Base-by-base conservation (phyloP, 2,113 vertebrate genomes). In the Perognathus longimembris region DNA sequence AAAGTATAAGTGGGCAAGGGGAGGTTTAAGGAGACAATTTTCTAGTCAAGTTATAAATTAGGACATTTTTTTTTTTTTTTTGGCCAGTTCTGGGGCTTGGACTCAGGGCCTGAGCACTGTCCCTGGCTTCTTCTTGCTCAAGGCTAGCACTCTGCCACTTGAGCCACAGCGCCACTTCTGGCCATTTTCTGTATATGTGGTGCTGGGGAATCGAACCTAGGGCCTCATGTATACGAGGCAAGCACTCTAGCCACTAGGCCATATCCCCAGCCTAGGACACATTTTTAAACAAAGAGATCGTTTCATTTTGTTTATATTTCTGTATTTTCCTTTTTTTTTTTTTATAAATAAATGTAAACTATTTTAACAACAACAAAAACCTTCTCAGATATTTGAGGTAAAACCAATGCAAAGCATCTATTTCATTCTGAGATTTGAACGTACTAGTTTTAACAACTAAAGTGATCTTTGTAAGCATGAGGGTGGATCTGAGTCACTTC, bases 261-360 rank as follows among this genome's bases (percentile, higher is more conserved):
- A n/a, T n/a, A n/a, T n/a, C n/a, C n/a, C n/a, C n/a, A n/a, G n/a
- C n/a, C n/a, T n/a, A n/a, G n/a, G n/a, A n/a, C n/a, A n/a, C n/a
- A n/a, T n/a, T 73, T 90, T 42, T 86, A 45, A 92, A 18, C 40
- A 71, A 79, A 59, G 12, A 32, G 22, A 34, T 26, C 1, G 15
- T 77, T 30, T 15, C 7, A 4, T 10, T 74, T 84, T 76, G 66
- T 80, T n/a, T 40, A 6, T 14, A 3, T 83, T 88, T 30, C 45
- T 36, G 8, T 45, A 76, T 96, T 93, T 76, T 18, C 12, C 59
- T 57, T 94, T 70, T 74, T 42, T 70, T n/a, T n/a, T n/a, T n/a
- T n/a, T n/a, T n/a, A n/a, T 85, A 80, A 80, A 83, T 70, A 90
- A 93, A 42, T 18, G 45, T 61, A 22, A 36, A 76, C 21, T 26